These are phyloP conservation scores for Glossophaga mutica DNA, from an alignment of 2,797 vertebrate genomes.

Conservation along the genomic window DNA sequence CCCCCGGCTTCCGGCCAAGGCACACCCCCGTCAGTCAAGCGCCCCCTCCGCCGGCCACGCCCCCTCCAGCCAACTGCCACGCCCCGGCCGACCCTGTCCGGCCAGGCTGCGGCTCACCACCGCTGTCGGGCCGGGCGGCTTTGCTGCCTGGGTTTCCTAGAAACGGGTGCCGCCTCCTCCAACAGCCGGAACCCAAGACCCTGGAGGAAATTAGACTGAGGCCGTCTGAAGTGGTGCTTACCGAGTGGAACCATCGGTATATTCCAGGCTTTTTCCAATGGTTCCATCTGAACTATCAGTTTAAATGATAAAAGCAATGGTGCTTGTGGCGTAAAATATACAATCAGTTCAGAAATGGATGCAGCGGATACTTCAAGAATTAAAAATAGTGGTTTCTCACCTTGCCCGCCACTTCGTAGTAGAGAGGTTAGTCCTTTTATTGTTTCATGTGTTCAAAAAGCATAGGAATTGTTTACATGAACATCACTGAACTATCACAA, in stretches of 20 bases:
- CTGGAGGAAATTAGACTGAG: neutral
- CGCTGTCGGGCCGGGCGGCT: fast-evolving
- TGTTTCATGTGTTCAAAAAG: neutral
- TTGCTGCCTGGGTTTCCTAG: neutral
- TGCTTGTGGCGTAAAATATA: neutral
- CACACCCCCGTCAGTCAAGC: neutral
- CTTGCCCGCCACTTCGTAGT: neutral
- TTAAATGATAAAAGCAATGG: neutral
- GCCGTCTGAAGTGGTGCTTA: neutral
- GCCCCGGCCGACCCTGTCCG: neutral
- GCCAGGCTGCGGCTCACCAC: neutral
- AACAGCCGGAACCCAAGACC: neutral
- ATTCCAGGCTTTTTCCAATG: neutral
- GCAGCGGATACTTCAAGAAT: neutral
- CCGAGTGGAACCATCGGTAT: neutral
- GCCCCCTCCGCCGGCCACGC: neutral
- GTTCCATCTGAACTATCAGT: neutral
- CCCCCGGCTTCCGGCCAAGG: neutral
- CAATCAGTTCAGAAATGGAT: neutral
- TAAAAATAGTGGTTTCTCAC: neutral
- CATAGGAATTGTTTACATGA: neutral
- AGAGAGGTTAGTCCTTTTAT: neutral
- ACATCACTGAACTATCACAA: neutral
- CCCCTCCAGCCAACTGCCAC: neutral
- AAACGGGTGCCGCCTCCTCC: neutral